A percentile compares a stretch with the other conserved stretches of the same genome.
phyloP scores from a whole-genome alignment of 2,113 vertebrate genomes.

The Xenus cinereus region DNA sequence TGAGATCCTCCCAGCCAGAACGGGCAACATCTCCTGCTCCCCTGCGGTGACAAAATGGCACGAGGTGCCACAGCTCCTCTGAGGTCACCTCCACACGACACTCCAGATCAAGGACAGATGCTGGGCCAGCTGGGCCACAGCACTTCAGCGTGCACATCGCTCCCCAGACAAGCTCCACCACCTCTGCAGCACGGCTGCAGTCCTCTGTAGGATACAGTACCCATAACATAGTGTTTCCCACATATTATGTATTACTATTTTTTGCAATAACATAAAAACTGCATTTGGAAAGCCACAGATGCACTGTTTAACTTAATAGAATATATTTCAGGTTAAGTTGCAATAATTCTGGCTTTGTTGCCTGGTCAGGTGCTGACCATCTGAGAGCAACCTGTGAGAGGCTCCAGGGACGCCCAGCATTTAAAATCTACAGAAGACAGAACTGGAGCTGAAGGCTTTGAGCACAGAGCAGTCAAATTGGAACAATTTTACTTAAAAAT shows the following conservation, averaged over 20 bases:
- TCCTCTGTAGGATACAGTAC: background rate
- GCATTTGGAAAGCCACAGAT: background rate
- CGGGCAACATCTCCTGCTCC: rapidly evolving
- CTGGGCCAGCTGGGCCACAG: background rate
- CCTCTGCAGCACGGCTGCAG: background rate
- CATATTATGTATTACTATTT: rapidly evolving
- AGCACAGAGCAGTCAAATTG: background rate
- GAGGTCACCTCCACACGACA: background rate
- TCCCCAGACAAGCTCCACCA: background rate
- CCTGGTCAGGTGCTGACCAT: background rate
- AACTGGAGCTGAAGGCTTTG: background rate
- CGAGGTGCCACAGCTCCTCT: background rate
- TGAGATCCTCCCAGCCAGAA: background rate
- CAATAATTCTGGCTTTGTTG: background rate
- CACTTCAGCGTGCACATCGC: rapidly evolving
- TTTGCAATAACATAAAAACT: background rate
- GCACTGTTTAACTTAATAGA: background rate
- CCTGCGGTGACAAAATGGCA: background rate
- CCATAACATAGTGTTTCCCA: background rate
- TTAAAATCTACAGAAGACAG: constrained; percentile 12
- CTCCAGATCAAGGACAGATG: rapidly evolving
- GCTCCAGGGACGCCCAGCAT: background rate
- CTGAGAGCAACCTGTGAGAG: background rate
- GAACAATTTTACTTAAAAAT: constrained; percentile 6
- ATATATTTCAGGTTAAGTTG: background rate